A percentile compares a stretch with the other conserved stretches of the same genome.
Evolutionary conservation across 1,140 invertebrate species (phyloP).

Genomic region (Calephelis virginiensis): DNA sequence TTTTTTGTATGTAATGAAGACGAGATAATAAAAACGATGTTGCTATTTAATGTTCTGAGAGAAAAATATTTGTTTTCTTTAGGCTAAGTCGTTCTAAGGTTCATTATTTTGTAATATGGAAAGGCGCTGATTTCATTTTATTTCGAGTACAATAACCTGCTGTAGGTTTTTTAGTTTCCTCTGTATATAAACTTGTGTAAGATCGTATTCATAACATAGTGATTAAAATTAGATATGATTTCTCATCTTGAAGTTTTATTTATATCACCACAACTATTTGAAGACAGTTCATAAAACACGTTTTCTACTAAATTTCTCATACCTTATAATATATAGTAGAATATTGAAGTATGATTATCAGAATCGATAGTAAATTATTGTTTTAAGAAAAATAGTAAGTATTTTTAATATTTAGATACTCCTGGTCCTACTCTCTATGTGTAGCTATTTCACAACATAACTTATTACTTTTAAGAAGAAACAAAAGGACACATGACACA

Average conservation of each 20-base stretch:
- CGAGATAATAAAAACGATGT: not conserved
- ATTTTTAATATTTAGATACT: no score
- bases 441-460: no score
- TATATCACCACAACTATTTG: slow-evolving; percentile 6
- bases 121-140: not conserved
- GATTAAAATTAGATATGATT: slow-evolving; percentile 60
- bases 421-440: no score
- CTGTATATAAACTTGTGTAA: slow-evolving; percentile 39
- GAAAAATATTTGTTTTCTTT: not conserved
- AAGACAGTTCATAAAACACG: no score
- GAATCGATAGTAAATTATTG: no score
- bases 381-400: no score
- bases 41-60: slow-evolving; percentile 1
- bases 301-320: no score
- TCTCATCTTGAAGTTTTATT: slow-evolving; percentile 45
- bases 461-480: no score
- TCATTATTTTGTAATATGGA: slow-evolving; percentile 8
- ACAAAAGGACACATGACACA: no score
- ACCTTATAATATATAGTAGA: no score
- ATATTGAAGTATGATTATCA: no score
- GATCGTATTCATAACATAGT: slow-evolving; percentile 55
- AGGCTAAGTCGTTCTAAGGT: slow-evolving; percentile 8
- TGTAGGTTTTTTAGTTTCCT: slow-evolving; percentile 25
- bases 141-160: slow-evolving; percentile 58
- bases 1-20: not conserved